Evolutionary conservation across 2,797 vertebrate genomes (phyloP), one percentile per base, ranked within the genome.

Genomic region (Mormyrus proboscirostris): DNA sequence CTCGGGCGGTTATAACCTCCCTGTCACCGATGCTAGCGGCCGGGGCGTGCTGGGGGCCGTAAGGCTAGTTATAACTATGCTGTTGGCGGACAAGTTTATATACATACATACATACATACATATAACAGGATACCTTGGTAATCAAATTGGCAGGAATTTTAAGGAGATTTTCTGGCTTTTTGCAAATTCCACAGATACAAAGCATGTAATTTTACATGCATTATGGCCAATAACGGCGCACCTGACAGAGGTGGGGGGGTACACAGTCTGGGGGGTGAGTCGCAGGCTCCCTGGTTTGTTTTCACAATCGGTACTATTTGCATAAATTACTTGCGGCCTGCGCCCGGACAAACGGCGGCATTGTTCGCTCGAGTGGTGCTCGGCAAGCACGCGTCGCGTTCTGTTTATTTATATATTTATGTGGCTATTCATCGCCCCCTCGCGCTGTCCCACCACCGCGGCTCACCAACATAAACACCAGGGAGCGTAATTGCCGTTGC

Each of bases 1-100:
- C 7, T 12, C 9, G 25, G 22, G 25, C 10, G 2, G 22, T 25
- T 25, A 33, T 25, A 33, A 12, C 65, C 65, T 9, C 19, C 2
- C 19, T 73, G 65, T 33, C 9, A 73, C 6, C 19, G 38, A 38
- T 7, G 38, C 2, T 12, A 44, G 33, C 14, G 4, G 33, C 2
- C 1, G 83, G 22, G 4, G 49, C 16, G 3, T 86, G 50, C 8
- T 0, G 9, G 50, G 6, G 12, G 50, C n/a, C 0, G 12, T 86
- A 57, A 38, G 51, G 79, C 85, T 91, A 90, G 90, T 91, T 91
- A 90, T 90, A 88, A 89, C 90, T 22, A 65, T 65, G 59, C 59
- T 65, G 9, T 73, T 38, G 29, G 4, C 10, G 12, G 29, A 73
- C 65, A 73, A 38, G 29, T 73, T 73, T 16, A 38, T 14, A 73